Evolutionary conservation across 2,888 invertebrate genomes (phyloP).

Genomic region (Xestia ashworthii): DNA sequence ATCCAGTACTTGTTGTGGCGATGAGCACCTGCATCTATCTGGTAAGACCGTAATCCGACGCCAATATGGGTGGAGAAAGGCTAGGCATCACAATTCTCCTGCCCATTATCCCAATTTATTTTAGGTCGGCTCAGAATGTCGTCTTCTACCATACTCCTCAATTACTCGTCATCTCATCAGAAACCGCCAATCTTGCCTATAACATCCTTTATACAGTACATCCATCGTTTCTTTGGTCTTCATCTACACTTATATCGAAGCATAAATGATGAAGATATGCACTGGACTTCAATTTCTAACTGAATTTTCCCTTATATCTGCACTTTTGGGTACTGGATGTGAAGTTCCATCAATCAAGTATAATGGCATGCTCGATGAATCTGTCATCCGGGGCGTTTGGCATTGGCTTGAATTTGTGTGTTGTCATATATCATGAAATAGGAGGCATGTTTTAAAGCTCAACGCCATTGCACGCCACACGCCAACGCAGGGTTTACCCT

Average conservation of each 20-base stretch:
- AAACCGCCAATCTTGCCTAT: too few relatives aligned
- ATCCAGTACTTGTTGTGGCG: not conserved
- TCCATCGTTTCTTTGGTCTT: too few relatives aligned
- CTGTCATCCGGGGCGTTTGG: not conserved
- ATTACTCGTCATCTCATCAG: too few relatives aligned
- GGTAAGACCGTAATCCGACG: not conserved
- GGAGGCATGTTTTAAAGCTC: not conserved
- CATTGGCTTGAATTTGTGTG: constrained; percentile 4
- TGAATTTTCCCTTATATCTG: not conserved
- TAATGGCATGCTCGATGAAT: not conserved
- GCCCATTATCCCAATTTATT: too few relatives aligned
- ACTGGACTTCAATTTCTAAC: not conserved
- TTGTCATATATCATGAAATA: constrained; percentile 28
- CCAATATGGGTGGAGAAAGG: too few relatives aligned
- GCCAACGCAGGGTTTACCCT: too few relatives aligned
- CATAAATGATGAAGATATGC: not conserved
- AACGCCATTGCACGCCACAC: not conserved
- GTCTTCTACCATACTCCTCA: too few relatives aligned
- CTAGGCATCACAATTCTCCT: too few relatives aligned
- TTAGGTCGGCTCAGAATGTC: too few relatives aligned
- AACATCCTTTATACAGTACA: too few relatives aligned
- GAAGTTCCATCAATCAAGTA: constrained; percentile 13
- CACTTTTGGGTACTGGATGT: not conserved
- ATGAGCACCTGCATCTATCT: not conserved
- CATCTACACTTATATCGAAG: too few relatives aligned